Evolutionary conservation across 2,888 invertebrate genomes (phyloP).

Genomic region (Himalopsyche anomala): DNA sequence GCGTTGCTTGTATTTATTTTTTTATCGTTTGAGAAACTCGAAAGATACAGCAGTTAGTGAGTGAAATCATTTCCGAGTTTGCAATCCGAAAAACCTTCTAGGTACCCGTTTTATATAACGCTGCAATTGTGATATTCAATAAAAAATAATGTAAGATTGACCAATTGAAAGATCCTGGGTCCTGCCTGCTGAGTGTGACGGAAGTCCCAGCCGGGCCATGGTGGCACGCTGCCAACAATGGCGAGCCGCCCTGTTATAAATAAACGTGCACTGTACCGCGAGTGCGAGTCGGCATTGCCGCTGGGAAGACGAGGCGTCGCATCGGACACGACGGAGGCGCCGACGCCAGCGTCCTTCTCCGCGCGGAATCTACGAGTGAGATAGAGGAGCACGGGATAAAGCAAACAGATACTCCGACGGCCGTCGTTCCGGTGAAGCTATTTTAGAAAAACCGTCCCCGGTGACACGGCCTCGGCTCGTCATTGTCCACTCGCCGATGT

Average conservation of each 20-base stretch:
- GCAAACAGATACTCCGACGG: constrained; percentile 24
- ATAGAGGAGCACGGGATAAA: background rate
- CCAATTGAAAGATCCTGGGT: constrained; percentile 18
- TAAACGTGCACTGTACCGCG: constrained; percentile 46
- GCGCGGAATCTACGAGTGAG: constrained; percentile 25
- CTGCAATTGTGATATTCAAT: background rate
- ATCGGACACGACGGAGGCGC: background rate
- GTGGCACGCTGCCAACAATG: constrained; percentile 53
- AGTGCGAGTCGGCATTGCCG: constrained; percentile 4
- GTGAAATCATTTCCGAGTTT: no score
- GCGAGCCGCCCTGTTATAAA: constrained; percentile 52
- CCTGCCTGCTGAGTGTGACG: constrained; percentile 47
- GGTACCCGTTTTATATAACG: no score
- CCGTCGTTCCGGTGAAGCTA: constrained; percentile 27
- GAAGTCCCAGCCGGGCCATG: constrained; percentile 55
- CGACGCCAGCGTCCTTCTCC: constrained; percentile 5
- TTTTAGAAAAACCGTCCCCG: constrained; percentile 29
- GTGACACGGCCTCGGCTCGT: constrained; percentile 43
- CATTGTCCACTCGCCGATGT: constrained; percentile 40
- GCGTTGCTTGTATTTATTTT: no score
- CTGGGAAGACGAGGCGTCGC: constrained; percentile 8
- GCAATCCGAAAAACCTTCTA: no score
- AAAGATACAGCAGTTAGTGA: no score
- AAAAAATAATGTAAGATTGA: background rate
- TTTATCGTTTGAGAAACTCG: no score